Evolutionary conservation across 2,888 invertebrate genomes (phyloP).

Genomic region (Drosophila ustulata): DNA sequence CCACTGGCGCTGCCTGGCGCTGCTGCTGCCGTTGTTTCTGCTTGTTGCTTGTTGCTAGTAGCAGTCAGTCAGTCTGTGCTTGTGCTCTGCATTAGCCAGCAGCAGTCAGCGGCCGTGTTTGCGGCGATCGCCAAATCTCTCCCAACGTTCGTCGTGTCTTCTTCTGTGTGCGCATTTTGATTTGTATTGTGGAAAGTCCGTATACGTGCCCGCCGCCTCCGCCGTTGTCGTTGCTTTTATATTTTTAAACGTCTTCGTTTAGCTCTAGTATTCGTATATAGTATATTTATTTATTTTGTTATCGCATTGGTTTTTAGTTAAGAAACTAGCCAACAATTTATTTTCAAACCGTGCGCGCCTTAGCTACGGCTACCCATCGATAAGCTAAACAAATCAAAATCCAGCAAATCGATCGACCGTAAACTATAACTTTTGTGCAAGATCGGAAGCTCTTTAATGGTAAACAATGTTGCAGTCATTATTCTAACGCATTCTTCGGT

Average conservation of each 20-base stretch:
- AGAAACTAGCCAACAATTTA: constrained; percentile 18
- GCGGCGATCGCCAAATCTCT: constrained; percentile 44
- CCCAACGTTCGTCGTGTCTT: constrained; percentile 20
- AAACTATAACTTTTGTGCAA: constrained; percentile 45
- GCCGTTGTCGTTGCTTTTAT: constrained; percentile 36
- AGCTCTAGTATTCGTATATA: constrained; percentile 30
- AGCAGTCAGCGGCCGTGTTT: constrained; percentile 40
- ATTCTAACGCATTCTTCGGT: constrained; percentile 8
- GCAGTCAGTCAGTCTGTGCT: constrained; percentile 76
- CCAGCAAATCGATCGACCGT: constrained; percentile 10
- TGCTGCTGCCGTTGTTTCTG: constrained; percentile 7
- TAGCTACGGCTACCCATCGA: constrained; percentile 8
- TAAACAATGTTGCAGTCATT: constrained; percentile 56
- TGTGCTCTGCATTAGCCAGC: constrained; percentile 71
- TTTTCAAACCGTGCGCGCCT: constrained; percentile 23
- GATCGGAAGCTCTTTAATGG: constrained; percentile 70
- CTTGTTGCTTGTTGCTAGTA: constrained; percentile 30
- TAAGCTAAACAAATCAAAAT: constrained; percentile 25
- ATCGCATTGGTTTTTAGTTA: constrained; percentile 39
- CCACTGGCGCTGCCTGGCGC: constrained; percentile 47
- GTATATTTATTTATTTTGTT: constrained; percentile 52
- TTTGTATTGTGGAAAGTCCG: constrained; percentile 30
- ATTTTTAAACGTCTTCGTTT: constrained; percentile 42
- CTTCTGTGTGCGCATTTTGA: constrained; percentile 20
- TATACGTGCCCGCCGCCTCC: constrained; percentile 26